phyloP scores from a whole-genome alignment of 2,797 vertebrate species.

The Halcyon chelicuti region DNA sequence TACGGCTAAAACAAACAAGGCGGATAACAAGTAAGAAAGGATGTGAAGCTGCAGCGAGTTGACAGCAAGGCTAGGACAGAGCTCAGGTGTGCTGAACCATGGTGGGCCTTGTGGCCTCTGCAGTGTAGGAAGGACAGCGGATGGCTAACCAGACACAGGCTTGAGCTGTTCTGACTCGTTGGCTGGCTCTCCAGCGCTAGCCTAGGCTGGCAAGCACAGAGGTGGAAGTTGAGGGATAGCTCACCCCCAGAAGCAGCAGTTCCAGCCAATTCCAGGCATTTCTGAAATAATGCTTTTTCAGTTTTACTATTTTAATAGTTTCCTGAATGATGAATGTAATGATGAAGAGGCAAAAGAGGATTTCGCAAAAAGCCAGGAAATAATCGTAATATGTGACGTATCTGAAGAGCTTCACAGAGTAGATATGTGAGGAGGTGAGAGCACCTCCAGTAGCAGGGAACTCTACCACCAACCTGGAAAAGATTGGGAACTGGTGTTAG shows the following conservation, averaged over 20 bases:
- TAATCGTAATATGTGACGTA: constrained; percentile 58
- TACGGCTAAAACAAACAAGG: background rate
- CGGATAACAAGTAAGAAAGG: fast-evolving
- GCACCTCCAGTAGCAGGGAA: constrained; percentile 73
- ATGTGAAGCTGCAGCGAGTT: background rate
- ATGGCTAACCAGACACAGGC: background rate
- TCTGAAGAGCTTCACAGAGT: constrained; percentile 72
- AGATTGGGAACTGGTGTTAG: background rate
- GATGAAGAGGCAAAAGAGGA: constrained; percentile 71
- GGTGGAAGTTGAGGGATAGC: background rate
- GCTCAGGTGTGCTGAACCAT: background rate
- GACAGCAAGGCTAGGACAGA: background rate
- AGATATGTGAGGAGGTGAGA: constrained; percentile 71
- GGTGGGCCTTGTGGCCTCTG: background rate
- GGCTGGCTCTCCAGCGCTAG: background rate
- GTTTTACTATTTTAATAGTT: constrained; percentile 41
- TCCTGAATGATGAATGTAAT: constrained; percentile 59
- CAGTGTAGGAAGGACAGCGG: background rate
- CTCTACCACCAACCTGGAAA: constrained; percentile 76
- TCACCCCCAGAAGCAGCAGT: constrained; percentile 67
- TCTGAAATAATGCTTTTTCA: constrained; percentile 65
- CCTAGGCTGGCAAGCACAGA: background rate
- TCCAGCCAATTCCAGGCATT: constrained; percentile 75
- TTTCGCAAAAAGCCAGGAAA: constrained; percentile 75
- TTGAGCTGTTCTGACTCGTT: background rate